Conservation (phyloP, 1,140 invertebrate genomes). For the Bombus confusus region DNA sequence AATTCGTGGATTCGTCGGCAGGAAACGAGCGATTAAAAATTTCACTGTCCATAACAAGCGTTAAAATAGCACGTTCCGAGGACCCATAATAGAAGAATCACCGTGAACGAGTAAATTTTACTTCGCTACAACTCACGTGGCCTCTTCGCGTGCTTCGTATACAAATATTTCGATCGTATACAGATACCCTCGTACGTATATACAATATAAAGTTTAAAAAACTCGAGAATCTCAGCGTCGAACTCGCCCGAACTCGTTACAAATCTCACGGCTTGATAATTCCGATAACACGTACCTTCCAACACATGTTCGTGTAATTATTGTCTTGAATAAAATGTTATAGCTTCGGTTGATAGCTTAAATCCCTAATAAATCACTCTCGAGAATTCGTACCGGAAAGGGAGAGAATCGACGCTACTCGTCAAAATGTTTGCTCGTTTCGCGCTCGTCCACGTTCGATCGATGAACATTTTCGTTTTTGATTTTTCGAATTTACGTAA, state of each 20-base stretch:
- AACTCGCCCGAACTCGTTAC: neutral
- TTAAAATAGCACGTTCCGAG: constrained; percentile 23
- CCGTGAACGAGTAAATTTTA: neutral
- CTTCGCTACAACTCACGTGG: neutral
- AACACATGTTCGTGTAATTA: constrained; percentile 3
- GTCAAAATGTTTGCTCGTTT: neutral
- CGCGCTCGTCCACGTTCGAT: constrained; percentile 30
- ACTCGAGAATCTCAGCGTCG: constrained; percentile 5
- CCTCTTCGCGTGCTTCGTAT: constrained; percentile 62
- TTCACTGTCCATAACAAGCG: constrained; percentile 10
- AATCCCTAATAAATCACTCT: neutral
- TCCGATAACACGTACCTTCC: neutral
- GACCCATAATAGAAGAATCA: neutral
- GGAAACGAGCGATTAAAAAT: constrained; percentile 18
- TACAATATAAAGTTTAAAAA: constrained; percentile 58
- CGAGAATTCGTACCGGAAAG: neutral
- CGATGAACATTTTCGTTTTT: neutral
- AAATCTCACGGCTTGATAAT: neutral
- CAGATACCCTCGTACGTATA: constrained; percentile 50
- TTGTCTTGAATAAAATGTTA: constrained; percentile 14
- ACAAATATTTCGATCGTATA: constrained; percentile 75
- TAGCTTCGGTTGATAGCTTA: neutral
- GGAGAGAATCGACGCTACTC: neutral
- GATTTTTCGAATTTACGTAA: neutral
- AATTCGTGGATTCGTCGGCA: constrained; percentile 21